phyloP scores from a whole-genome alignment of 2,888 invertebrate species.

The Elegia similella region DNA sequence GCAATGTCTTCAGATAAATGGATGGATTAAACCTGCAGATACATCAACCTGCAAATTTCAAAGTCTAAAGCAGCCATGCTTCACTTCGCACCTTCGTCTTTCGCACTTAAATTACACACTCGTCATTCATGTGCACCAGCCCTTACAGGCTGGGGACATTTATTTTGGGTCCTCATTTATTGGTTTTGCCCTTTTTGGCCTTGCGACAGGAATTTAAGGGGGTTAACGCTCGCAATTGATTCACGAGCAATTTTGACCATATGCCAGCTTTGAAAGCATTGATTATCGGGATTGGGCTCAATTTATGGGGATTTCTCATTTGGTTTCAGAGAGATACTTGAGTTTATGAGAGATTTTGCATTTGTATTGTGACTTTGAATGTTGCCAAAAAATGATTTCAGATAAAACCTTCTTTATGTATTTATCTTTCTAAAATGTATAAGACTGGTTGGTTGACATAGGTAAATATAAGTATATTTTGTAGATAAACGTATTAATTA shows the following conservation, averaged over 20 bases:
- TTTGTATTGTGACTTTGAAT: neutral
- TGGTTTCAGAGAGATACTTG: neutral
- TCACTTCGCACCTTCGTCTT: too few species aligned
- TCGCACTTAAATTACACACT: too few species aligned
- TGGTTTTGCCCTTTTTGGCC: conserved; percentile 29
- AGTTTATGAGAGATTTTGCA: neutral
- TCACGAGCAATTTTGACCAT: conserved; percentile 26
- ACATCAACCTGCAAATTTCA: too few species aligned
- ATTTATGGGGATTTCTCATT: conserved; percentile 27
- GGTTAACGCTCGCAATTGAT: conserved; percentile 32
- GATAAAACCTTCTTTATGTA: too few species aligned
- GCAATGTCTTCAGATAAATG: too few species aligned
- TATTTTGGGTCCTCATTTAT: conserved; percentile 32
- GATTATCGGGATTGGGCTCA: conserved; percentile 24
- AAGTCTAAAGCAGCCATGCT: too few species aligned
- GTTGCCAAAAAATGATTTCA: neutral
- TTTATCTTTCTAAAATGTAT: too few species aligned
- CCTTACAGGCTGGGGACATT: conserved; percentile 23
- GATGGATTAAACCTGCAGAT: too few species aligned
- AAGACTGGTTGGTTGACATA: too few species aligned
- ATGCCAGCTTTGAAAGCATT: conserved; percentile 24
- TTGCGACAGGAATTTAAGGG: conserved; percentile 19
- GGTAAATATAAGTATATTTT: too few species aligned
- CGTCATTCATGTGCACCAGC: too few species aligned
- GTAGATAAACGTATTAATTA: too few species aligned